phyloP scores from a whole-genome alignment of 30 jellyfish, hydroid and myxozoan genomes.

The Calvadosia cruxmelitensis region DNA sequence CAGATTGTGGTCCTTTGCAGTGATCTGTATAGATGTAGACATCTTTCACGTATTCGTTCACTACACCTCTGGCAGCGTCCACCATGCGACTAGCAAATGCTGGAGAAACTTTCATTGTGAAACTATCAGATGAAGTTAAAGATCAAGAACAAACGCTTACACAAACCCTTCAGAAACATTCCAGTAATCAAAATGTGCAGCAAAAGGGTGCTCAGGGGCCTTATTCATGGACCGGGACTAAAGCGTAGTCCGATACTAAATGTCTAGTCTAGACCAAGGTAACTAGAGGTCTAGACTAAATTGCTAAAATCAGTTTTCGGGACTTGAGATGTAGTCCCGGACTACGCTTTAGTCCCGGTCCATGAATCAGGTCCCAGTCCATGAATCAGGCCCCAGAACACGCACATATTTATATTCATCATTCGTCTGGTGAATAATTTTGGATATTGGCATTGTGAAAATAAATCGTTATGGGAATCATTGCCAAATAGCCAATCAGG shows the following conservation, averaged over 20 bases:
- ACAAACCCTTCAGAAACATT: neutral
- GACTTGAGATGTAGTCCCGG: too few relatives aligned
- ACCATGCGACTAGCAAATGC: constrained; percentile 90
- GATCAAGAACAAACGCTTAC: neutral
- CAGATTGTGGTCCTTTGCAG: constrained; percentile 78
- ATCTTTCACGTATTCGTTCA: constrained; percentile 55
- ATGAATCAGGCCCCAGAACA: too few relatives aligned
- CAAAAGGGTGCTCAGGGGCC: neutral
- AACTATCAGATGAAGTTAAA: constrained; percentile 9
- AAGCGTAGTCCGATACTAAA: too few relatives aligned
- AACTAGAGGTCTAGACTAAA: neutral
- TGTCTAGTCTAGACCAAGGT: neutral
- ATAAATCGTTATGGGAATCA: too few relatives aligned
- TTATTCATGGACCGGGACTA: too few relatives aligned
- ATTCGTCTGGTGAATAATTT: too few relatives aligned
- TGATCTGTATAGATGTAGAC: constrained; percentile 81
- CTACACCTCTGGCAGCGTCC: constrained; percentile 47
- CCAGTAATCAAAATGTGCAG: neutral
- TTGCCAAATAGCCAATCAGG: too few relatives aligned
- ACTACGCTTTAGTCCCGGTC: too few relatives aligned
- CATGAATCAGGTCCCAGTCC: too few relatives aligned
- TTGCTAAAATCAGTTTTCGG: too few relatives aligned
- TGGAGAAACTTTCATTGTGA: constrained; percentile 82
- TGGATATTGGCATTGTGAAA: too few relatives aligned
- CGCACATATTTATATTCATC: too few relatives aligned